phyloP scores from a whole-genome alignment of 2,888 invertebrate species.

The Cephus pygmeus region DNA sequence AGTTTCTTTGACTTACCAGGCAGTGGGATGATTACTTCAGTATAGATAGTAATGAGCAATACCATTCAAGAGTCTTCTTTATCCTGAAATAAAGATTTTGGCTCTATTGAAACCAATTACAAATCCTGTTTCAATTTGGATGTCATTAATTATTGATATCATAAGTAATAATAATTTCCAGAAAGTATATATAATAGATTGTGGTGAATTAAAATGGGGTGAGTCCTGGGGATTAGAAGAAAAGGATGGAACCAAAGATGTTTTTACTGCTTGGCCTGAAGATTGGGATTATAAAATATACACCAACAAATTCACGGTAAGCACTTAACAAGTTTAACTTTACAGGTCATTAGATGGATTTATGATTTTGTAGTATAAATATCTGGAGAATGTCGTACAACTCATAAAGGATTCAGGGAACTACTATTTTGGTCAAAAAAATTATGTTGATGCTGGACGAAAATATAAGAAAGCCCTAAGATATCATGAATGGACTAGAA shows the following conservation, averaged over 20 bases:
- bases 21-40: not conserved
- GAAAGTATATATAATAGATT: slow-evolving; percentile 67
- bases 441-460: slow-evolving; percentile 74
- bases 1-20: not conserved
- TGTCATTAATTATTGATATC: slow-evolving; percentile 8
- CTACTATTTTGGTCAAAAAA: slow-evolving; percentile 71
- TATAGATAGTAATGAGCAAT: not conserved
- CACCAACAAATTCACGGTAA: slow-evolving; percentile 31
- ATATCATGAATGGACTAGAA: slow-evolving; percentile 71
- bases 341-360: not conserved
- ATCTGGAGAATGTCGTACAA: slow-evolving; percentile 59
- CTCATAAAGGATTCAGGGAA: slow-evolving; percentile 80
- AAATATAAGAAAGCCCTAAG: slow-evolving; percentile 86
- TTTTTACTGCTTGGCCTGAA: slow-evolving; percentile 80
- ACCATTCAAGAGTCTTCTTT: not conserved
- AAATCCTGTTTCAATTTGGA: not conserved
- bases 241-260: slow-evolving; percentile 78
- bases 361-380: slow-evolving; percentile 66
- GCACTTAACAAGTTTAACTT: slow-evolving; percentile 16
- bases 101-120: not conserved
- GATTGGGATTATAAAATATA: slow-evolving; percentile 71
- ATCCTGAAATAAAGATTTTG: not conserved
- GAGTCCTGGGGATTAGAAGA: slow-evolving; percentile 76
- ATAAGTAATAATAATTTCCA: slow-evolving; percentile 26
- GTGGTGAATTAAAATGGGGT: slow-evolving; percentile 76